phyloP scores from a whole-genome alignment of 1,140 invertebrate species.

The Cyclina sinensis region DNA sequence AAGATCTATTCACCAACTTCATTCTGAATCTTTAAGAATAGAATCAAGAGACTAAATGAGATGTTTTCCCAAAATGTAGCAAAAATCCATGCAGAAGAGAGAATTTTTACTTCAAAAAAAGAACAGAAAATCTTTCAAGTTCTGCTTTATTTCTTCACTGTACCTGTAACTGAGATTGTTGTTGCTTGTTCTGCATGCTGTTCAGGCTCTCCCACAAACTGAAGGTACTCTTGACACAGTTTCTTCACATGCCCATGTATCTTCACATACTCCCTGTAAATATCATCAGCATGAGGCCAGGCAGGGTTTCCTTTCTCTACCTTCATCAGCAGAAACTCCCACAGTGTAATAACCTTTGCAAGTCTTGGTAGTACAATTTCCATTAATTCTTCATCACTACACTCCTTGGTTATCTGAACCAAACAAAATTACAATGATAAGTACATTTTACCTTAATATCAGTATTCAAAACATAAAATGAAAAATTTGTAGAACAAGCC shows the following conservation, averaged over 20 bases:
- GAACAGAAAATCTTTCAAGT: no score
- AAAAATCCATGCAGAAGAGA: no score
- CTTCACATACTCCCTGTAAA: conserved; percentile 84
- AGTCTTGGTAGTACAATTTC: conserved; percentile 87
- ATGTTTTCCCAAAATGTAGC: no score
- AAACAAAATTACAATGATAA: no score
- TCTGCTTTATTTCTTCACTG: no score
- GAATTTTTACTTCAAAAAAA: no score
- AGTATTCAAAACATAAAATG: no score
- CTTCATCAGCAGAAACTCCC: conserved; percentile 87
- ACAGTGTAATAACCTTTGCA: conserved; percentile 84
- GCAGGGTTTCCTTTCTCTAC: conserved; percentile 81
- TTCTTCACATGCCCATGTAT: conserved; percentile 83
- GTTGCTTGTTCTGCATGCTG: background rate
- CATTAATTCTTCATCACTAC: conserved; percentile 87
- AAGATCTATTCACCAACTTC: no score
- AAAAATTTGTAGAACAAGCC: no score
- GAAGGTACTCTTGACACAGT: conserved; percentile 81
- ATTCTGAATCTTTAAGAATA: no score
- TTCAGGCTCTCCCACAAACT: conserved; percentile 68
- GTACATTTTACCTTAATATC: no score
- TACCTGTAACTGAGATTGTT: conserved; percentile 47
- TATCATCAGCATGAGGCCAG: conserved; percentile 77
- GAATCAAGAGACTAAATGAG: no score
- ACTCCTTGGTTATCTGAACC: conserved; percentile 81